Evolutionary conservation across 35 echinoderm and acorn worm species (phyloP), one percentile per base, ranked within the genome.

Genomic region (Hemicentrotus pulcherrimus): DNA sequence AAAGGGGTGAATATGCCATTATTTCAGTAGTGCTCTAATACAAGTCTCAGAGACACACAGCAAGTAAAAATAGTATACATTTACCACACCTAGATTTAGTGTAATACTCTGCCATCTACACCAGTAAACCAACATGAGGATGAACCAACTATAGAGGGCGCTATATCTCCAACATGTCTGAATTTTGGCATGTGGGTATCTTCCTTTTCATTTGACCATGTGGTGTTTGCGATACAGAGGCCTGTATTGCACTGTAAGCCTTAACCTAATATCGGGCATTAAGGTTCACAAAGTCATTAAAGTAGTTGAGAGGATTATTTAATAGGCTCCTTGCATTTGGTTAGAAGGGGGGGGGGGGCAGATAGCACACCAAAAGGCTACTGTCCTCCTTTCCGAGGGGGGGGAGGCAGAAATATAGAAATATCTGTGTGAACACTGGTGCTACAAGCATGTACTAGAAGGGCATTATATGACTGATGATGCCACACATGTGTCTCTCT

Each of bases 31-130:
- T 78, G 65, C 65, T n/a, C 65, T 78, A 1, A 78, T 78, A 78
- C 24, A 78, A 22, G 65, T 78, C 65, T 78, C 19, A 28, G 19
- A 78, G 65, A 78, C 65, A 78, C 65, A 78, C 65, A 78, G 65
- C 65, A 78, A 78, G 65, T 78, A 78, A 78, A 78, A 78, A 78
- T 78, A 78, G 65, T 78, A 78, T 78, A 78, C 28, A 78, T 78
- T 7, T 78, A 78, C n/a, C 65, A 78, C 65, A 30, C 28, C 65
- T 78, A 78, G 65, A 78, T 78, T 78, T n/a, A 78, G 65, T 78
- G 19, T 78, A 78, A 78, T 78, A 78, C 65, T 78, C 65, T 28
- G 65, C 65, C 22, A n/a, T 78, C 65, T 78, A 78, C 7, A n/a
- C 65, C 65, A 78, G n/a, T 78, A 78, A 78, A 78, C 16, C 11